Evolutionary conservation across 2,888 invertebrate genomes (phyloP).

Genomic region (Thyatira batis): DNA sequence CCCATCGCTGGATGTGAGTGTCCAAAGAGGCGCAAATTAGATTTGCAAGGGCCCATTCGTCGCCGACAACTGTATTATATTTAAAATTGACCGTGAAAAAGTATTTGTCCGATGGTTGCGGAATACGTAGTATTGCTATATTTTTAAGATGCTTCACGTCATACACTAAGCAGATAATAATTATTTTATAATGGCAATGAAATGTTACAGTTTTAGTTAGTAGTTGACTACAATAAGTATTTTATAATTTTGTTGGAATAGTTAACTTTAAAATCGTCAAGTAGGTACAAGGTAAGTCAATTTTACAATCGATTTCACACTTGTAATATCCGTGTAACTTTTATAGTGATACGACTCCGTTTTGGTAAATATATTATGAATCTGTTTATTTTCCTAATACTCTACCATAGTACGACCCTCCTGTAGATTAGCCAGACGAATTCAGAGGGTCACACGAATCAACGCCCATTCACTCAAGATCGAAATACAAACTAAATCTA

Average conservation of each 20-base stretch:
- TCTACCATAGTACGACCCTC: conserved; percentile 44
- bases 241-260: no score
- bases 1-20: conserved; percentile 16
- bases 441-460: conserved; percentile 59
- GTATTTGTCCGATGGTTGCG: conserved; percentile 51
- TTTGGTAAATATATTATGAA: conserved; percentile 8
- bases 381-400: conserved; percentile 38
- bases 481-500: conserved; percentile 52
- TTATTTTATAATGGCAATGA: no score
- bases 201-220: no score
- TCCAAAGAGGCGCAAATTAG: conserved; percentile 66
- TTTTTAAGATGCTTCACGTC: conserved; percentile 3
- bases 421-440: conserved; percentile 65
- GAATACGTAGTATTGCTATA: conserved; percentile 18
- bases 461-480: conserved; percentile 56
- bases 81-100: conserved; percentile 79
- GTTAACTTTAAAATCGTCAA: no score
- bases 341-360: no score
- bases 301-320: no score
- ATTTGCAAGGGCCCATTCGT: conserved; percentile 66
- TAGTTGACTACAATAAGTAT: no score
- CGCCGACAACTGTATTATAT: conserved; percentile 72
- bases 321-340: no score
- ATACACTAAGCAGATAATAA: no score
- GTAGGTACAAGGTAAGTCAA: no score